These are phyloP conservation scores for Porites lutea DNA, from an alignment of 64 coral and sea anemone genomes.

Conservation along the genomic window DNA sequence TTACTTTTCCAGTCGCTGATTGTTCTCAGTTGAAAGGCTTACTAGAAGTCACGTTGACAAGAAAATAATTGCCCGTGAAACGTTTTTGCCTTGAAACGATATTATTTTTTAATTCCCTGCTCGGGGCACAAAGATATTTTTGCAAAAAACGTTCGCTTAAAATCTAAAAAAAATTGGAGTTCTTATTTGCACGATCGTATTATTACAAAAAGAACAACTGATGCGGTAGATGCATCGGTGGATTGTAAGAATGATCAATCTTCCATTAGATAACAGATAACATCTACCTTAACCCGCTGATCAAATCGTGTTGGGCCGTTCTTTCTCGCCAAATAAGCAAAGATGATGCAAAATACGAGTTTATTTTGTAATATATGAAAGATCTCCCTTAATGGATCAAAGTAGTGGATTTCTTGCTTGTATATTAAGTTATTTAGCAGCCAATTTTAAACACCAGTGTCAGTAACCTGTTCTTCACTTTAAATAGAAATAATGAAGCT, in stretches of 20 bases:
- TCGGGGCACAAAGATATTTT: neutral
- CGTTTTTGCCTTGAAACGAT: neutral
- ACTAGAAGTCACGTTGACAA: neutral
- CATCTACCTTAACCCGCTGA: too few relatives aligned
- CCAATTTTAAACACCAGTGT: neutral
- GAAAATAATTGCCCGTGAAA: neutral
- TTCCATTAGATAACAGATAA: too few relatives aligned
- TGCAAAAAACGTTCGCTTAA: too few relatives aligned
- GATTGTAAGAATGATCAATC: too few relatives aligned
- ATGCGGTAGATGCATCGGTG: neutral
- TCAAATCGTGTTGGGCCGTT: too few relatives aligned
- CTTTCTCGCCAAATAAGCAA: too few relatives aligned
- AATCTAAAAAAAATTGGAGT: too few relatives aligned
- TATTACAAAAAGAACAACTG: neutral
- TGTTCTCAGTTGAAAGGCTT: neutral
- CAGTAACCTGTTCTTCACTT: conserved; percentile 9
- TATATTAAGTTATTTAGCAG: neutral
- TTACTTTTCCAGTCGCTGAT: neutral
- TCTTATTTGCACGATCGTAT: too few relatives aligned
- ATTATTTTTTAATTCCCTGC: conserved; percentile 15
- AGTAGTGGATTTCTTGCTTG: neutral
- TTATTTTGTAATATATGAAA: too few relatives aligned
- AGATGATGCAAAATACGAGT: neutral
- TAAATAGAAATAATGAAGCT: conserved; percentile 17
- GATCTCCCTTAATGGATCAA: neutral